Evolutionary conservation across 2,888 invertebrate genomes (phyloP), one percentile per base, ranked within the genome.

Genomic region (Mycalesis mineus): DNA sequence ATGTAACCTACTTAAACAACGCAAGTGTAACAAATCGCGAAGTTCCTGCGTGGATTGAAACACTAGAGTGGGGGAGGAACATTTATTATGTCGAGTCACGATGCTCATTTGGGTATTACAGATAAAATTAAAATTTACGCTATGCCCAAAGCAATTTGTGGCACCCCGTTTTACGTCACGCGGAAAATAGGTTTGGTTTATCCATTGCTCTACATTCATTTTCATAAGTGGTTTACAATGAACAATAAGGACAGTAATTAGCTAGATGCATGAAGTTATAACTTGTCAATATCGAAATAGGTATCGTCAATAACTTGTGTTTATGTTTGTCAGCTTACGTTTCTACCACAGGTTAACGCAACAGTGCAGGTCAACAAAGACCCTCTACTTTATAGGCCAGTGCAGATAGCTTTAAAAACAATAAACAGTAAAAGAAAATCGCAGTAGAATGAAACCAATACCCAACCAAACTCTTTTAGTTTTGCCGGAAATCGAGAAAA

Each of bases 61-160:
- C 29, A 45, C 45, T 74, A 68, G 61, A 70, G 84, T 86, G 85
- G 84, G 78, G 85, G 85, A 77, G 81, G 84, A 83, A 87, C 86
- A 87, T 88, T 88, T 88, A 85, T 88, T 86, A 88, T 84, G 86
- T 84, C 80, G 83, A 88, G 87, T 87, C 88, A 88, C 86, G 88
- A 80, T 80, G 82, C 87, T 88, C 88, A 88, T 88, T 89, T 86
- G 88, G 87, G 85, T 88, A 88, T 88, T 87, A 88, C 86, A 88
- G 88, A 89, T 88, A 88, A 89, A 88, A 88, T 89, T 88, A 88
- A 89, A 88, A 88, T 89, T 88, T 88, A 89, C 88, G 88, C 87
- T 86, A 83, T 84, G 87, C 88, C 88, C 86, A 86, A 88, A 89
- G 86, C 88, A 89, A 88, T 88, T 89, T 88, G 88, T 89, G 85